Conservation (phyloP, 2,888 invertebrate genomes). For the Hydriomena furcata region DNA sequence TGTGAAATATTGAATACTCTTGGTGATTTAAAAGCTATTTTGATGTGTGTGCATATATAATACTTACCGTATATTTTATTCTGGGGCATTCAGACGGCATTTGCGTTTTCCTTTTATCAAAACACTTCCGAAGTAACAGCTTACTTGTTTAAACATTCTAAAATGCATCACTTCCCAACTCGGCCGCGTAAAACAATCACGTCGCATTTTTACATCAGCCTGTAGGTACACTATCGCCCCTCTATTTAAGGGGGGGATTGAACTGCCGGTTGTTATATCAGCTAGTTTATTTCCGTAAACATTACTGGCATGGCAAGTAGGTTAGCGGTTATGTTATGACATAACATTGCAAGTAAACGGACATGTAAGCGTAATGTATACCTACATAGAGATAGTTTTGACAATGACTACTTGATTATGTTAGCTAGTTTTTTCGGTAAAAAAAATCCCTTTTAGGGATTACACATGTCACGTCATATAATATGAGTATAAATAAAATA, state of each 20-base stretch:
- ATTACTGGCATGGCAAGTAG: constrained; percentile 19
- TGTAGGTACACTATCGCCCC: constrained; percentile 46
- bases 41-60: not conserved
- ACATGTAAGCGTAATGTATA: too few relatives aligned
- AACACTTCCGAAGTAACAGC: too few relatives aligned
- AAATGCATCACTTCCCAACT: constrained; percentile 40
- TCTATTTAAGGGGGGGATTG: constrained; percentile 34
- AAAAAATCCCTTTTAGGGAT: too few relatives aligned
- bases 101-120: too few relatives aligned
- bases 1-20: not conserved
- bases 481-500: too few relatives aligned
- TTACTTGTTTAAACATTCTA: too few relatives aligned
- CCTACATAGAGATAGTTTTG: too few relatives aligned
- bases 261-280: constrained; percentile 52
- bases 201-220: constrained; percentile 48
- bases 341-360: not conserved
- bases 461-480: too few relatives aligned
- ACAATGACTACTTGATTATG: too few relatives aligned
- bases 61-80: constrained; percentile 1
- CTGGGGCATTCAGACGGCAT: too few relatives aligned
- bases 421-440: too few relatives aligned
- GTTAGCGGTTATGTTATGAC: constrained; percentile 15
- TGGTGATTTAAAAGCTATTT: too few relatives aligned
- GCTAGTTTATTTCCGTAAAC: constrained; percentile 50
- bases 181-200: constrained; percentile 41